These are phyloP conservation scores for Sardinella longiceps DNA, from an alignment of 2,797 vertebrate species.

Conservation along the genomic window DNA sequence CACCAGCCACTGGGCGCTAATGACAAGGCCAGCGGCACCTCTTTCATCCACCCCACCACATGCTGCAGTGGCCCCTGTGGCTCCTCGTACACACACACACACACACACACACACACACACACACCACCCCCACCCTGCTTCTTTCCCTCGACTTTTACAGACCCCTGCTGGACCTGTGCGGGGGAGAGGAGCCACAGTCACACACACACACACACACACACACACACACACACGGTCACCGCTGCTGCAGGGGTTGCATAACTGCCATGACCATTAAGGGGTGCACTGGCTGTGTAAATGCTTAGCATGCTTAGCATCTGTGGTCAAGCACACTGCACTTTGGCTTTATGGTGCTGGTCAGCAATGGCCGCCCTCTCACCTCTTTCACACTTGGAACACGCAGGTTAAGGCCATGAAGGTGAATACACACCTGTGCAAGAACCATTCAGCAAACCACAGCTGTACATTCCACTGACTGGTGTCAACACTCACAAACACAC, in stretches of 20 bases:
- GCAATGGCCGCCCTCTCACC: not conserved
- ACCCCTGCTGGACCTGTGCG: not conserved
- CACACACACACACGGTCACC: slow-evolving; percentile 31
- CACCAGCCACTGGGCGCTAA: slow-evolving; percentile 48
- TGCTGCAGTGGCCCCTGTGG: slow-evolving; percentile 43
- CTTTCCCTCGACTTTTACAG: not conserved
- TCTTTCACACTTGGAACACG: not conserved
- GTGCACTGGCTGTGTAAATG: too few species aligned
- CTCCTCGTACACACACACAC: not conserved
- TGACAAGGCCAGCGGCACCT: slow-evolving; percentile 45
- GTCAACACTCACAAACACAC: not conserved
- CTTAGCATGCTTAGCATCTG: not conserved
- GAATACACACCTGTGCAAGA: not conserved
- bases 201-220: slow-evolving; percentile 29
- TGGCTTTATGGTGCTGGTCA: not conserved
- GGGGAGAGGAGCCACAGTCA: not conserved
- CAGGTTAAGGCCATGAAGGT: not conserved
- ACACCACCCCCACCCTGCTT: not conserved
- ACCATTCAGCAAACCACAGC: not conserved
- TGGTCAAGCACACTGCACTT: not conserved
- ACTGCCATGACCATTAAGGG: not conserved
- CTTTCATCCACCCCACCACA: slow-evolving; percentile 53
- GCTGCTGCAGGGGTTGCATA: slow-evolving; percentile 27
- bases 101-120: not conserved
- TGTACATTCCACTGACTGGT: not conserved